Conservation (phyloP, 1,140 invertebrate species). For the Galleria mellonella region DNA sequence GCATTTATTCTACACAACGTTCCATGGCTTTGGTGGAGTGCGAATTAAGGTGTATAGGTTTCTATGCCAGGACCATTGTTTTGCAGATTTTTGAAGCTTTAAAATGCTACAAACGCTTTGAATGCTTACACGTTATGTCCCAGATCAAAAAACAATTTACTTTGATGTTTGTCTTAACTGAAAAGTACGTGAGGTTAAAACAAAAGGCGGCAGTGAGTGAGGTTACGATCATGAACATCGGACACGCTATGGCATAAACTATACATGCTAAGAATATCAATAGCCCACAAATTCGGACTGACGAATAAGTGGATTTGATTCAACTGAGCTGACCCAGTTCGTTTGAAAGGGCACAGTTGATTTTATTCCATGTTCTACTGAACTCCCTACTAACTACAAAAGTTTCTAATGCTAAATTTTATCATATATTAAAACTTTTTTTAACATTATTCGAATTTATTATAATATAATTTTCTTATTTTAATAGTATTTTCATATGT, state of each 20-base stretch:
- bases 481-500: too few species aligned
- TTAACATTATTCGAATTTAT: too few species aligned
- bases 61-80: slow-evolving; percentile 42
- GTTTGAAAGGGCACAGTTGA: neutral
- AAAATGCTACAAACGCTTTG: slow-evolving; percentile 32
- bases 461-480: too few species aligned
- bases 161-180: slow-evolving; percentile 43
- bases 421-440: too few species aligned
- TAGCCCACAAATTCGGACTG: slow-evolving; percentile 15
- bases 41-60: slow-evolving; percentile 19
- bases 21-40: neutral
- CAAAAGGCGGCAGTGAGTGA: slow-evolving; percentile 22
- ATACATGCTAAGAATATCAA: slow-evolving; percentile 29
- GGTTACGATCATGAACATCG: slow-evolving; percentile 43
- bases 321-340: slow-evolving; percentile 10
- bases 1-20: slow-evolving; percentile 2
- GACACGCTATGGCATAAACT: slow-evolving; percentile 22
- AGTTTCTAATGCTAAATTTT: too few species aligned
- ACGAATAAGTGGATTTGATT: slow-evolving; percentile 10
- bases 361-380: too few species aligned
- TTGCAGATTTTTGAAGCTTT: slow-evolving; percentile 30
- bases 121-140: slow-evolving; percentile 50
- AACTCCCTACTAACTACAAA: too few species aligned
- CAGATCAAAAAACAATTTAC: slow-evolving; percentile 56
- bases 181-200: slow-evolving; percentile 44